These are phyloP conservation scores for Azorinus chamasolen DNA, from an alignment of 2,888 invertebrate genomes.

Conservation along the genomic window DNA sequence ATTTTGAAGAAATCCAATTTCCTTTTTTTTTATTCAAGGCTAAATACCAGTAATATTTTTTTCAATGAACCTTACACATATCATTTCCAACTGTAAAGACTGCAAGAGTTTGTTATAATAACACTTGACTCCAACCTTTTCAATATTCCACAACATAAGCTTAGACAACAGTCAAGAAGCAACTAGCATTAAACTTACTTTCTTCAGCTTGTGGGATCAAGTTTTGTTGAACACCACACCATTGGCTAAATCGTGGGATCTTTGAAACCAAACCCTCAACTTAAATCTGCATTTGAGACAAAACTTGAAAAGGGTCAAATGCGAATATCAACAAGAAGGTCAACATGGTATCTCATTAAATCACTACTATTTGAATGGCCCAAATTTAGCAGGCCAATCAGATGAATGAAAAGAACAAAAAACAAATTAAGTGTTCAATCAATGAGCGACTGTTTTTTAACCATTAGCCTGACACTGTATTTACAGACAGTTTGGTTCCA, in stretches of 20 bases:
- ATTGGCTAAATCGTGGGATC: constrained; percentile 23
- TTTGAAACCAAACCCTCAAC: constrained; percentile 18
- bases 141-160: no score
- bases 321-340: constrained; percentile 18
- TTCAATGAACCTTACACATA: no score
- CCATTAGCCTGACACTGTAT: no score
- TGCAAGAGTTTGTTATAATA: no score
- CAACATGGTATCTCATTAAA: constrained; percentile 26
- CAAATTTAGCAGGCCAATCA: constrained; percentile 35
- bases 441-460: constrained; percentile 25
- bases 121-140: no score
- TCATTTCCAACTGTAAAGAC: no score
- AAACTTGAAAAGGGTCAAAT: constrained; percentile 18
- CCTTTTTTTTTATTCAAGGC: no score
- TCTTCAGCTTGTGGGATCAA: constrained; percentile 5
- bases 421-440: constrained; percentile 34
- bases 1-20: no score
- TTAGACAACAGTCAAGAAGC: no score
- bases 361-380: constrained; percentile 28
- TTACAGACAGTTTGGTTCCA: no score
- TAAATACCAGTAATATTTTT: no score
- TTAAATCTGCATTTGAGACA: constrained; percentile 13
- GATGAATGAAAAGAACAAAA: constrained; percentile 9
- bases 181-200: not conserved
- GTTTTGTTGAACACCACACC: constrained; percentile 9